These are phyloP conservation scores for Ivindomyrus marchei DNA, from an alignment of 2,113 vertebrate species.

Conservation along the genomic window DNA sequence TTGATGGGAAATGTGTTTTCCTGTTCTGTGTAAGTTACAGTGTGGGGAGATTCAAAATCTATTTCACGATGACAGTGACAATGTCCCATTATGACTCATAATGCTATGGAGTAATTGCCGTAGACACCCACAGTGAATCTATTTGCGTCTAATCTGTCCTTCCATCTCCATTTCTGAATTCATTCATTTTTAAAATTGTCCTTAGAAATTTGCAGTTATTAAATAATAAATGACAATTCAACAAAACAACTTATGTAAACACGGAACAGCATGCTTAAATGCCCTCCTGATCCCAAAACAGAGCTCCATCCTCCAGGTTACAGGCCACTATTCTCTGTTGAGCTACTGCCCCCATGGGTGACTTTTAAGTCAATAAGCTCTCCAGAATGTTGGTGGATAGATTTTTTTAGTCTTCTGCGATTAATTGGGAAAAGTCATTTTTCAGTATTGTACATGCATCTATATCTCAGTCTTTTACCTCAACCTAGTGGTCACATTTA, in stretches of 20 bases:
- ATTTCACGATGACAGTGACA: neutral
- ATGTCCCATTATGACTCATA: neutral
- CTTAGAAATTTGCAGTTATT: neutral
- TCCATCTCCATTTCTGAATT: neutral
- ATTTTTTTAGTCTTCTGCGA: neutral
- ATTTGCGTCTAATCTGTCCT: neutral
- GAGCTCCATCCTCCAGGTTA: neutral
- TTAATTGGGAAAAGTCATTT: neutral
- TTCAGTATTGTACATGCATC: neutral
- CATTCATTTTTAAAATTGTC: neutral
- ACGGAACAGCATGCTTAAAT: neutral
- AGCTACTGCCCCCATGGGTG: neutral
- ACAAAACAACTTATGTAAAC: neutral
- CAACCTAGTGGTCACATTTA: neutral
- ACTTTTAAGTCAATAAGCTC: neutral
- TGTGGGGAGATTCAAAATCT: neutral
- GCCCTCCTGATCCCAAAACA: neutral
- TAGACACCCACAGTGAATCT: neutral
- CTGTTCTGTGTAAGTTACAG: neutral
- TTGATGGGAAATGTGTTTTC: neutral
- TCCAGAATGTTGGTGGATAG: neutral
- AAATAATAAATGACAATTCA: neutral
- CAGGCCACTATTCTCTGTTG: neutral
- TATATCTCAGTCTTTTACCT: neutral
- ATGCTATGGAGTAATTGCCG: neutral